These are phyloP conservation scores for Cranoglanis bouderius DNA, from an alignment of 2,113 vertebrate genomes.

Conservation along the genomic window DNA sequence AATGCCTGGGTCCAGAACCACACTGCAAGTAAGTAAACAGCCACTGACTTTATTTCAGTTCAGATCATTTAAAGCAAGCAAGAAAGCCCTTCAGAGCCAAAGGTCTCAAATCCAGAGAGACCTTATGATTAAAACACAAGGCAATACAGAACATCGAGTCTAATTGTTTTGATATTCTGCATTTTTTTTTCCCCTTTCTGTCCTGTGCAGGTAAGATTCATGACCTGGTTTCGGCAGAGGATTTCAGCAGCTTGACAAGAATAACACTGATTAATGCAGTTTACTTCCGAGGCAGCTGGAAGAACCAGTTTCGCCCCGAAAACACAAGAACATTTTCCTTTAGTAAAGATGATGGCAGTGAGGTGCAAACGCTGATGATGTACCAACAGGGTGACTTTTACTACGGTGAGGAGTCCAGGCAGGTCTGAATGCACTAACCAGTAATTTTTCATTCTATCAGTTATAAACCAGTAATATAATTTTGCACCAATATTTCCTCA, in stretches of 20 bases:
- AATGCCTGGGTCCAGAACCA: constrained; percentile 96
- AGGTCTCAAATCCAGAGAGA: neutral
- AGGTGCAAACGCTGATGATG: constrained; percentile 99
- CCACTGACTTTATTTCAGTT: neutral
- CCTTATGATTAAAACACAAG: neutral
- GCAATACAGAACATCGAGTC: neutral
- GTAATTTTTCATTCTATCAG: neutral
- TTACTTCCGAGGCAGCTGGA: constrained; percentile 98
- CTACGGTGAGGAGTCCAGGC: constrained; percentile 79
- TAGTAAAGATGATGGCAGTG: constrained; percentile 94
- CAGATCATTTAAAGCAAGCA: neutral
- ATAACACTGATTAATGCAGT: constrained; percentile 90
- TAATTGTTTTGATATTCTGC: neutral
- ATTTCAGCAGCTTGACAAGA: constrained; percentile 84
- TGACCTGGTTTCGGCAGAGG: constrained; percentile 86
- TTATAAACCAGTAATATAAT: neutral
- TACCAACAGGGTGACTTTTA: constrained; percentile 98
- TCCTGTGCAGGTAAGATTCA: constrained; percentile 81
- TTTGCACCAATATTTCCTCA: neutral
- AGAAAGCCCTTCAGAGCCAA: neutral
- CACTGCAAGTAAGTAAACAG: constrained; percentile 85
- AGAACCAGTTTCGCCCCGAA: constrained; percentile 95
- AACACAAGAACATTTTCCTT: constrained; percentile 98
- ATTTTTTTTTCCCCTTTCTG: neutral
- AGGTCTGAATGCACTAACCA: no score